Conservation (phyloP, 2,113 vertebrate genomes). For the Neomonachus schauinslandi region DNA sequence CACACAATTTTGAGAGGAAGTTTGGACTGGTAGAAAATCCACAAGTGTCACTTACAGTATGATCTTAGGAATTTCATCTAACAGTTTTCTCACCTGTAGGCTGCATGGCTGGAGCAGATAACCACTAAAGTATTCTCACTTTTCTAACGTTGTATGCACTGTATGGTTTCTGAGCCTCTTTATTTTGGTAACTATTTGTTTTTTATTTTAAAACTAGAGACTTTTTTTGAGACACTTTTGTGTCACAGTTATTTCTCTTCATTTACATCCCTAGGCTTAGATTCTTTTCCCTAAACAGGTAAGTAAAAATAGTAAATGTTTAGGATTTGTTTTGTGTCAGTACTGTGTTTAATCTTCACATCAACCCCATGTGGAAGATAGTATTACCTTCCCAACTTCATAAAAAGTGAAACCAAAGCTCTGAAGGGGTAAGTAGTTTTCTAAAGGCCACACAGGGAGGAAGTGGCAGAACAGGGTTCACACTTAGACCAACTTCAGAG, state of each 20-base stretch:
- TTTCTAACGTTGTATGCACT: background rate
- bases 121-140: background rate
- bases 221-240: background rate
- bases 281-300: background rate
- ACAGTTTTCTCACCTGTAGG: background rate
- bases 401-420: background rate
- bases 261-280: background rate
- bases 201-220: constrained; percentile 13
- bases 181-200: constrained; percentile 14
- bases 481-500: background rate
- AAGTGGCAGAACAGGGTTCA: background rate
- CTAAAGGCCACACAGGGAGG: background rate
- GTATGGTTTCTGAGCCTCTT: background rate
- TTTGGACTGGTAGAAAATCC: background rate
- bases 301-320: background rate
- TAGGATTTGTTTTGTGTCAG: background rate
- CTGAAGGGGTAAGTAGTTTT: background rate
- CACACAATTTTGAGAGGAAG: background rate
- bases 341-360: constrained; percentile 9
- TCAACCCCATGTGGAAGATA: background rate
- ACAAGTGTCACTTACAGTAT: background rate
- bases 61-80: background rate
- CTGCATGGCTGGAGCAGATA: background rate
- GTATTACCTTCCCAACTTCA: background rate
- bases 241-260: background rate